These are phyloP conservation scores for Hyalella azteca DNA, from an alignment of 2,888 invertebrate genomes.

Conservation along the genomic window DNA sequence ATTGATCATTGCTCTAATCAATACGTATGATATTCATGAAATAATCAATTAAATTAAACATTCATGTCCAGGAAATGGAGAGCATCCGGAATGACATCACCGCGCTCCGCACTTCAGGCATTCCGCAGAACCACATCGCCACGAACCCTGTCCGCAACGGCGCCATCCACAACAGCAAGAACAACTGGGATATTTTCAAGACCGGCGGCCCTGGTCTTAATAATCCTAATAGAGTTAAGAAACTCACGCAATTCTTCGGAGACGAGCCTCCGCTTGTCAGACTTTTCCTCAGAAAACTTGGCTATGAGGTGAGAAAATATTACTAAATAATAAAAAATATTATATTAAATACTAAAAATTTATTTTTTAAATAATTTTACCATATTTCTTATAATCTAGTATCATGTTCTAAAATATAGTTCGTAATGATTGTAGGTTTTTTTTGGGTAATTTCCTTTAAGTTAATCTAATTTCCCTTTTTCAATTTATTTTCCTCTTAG, in stretches of 20 bases:
- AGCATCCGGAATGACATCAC: constrained; percentile 79
- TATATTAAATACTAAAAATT: no score
- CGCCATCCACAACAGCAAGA: constrained; percentile 24
- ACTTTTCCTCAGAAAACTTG: constrained; percentile 86
- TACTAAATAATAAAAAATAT: no score
- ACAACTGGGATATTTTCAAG: constrained; percentile 37
- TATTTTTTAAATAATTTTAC: no score
- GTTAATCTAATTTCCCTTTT: no score
- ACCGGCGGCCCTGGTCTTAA: constrained; percentile 29
- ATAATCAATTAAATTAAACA: no score
- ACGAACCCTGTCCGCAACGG: constrained; percentile 21
- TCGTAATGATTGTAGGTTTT: no score
- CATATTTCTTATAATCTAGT: no score
- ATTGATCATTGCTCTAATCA: no score
- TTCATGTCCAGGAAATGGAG: constrained; percentile 79
- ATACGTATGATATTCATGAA: no score
- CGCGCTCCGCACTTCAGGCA: constrained; percentile 23
- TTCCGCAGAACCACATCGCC: constrained; percentile 26
- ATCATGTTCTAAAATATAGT: no score
- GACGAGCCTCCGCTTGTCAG: constrained; percentile 89
- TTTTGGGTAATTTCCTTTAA: no score
- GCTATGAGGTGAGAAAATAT: constrained; percentile 84
- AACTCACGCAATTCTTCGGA: constrained; percentile 91
- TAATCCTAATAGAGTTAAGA: constrained; percentile 84
- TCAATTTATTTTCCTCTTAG: no score